Evolutionary conservation across 2,888 invertebrate genomes (phyloP), one percentile per base, ranked within the genome.

Genomic region (Leucophora obtusa): DNA sequence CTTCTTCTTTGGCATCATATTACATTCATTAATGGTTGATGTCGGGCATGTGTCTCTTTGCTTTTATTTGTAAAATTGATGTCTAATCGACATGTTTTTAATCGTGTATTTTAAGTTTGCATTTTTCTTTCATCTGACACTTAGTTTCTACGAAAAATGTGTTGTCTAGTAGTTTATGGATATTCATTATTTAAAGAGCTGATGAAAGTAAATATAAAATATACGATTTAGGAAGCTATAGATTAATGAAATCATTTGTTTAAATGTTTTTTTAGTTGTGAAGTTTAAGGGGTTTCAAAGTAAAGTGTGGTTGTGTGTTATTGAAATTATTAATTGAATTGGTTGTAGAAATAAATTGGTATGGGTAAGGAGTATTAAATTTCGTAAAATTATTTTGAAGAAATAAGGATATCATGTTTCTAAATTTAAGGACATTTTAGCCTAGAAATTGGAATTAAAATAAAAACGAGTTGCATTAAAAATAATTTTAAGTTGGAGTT

Each of bases 41-140:
- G 81, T 80, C 70, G 77, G 80, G 66, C 77, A 59, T 81, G 73
- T 74, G 73, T 74, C 66, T 77, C 63, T 73, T 74, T 65, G 70
- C 70, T 70, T 76, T 78, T 71, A 78, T 78, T 77, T 73, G 76
- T 70, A 59, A 86, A 87, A 87, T 87, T 86, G 86, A 87, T 87
- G 87, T 87, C 86, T 87, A 87, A 87, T 87, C 87, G 87, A 87
- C 87, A 73, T 73, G 81, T 87, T 87, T 87, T 86, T 87, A 85
- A 87, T 87, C 87, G 87, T 86, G 86, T 87, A 86, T 86, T 86
- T 83, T 85, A 72, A 28, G 77, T 43, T 47, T 47, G 38, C 38
- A 10, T 56, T n/a, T 38, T 9, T 54, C 18, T 21, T 43, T 33
- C 15, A 7, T 28, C 24, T 63, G 17, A 17, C 21, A 33, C 65